A percentile compares a stretch with the other conserved stretches of the same genome.
phyloP scores from a whole-genome alignment of 2,888 invertebrate genomes.

The Microdon myrmicae region DNA sequence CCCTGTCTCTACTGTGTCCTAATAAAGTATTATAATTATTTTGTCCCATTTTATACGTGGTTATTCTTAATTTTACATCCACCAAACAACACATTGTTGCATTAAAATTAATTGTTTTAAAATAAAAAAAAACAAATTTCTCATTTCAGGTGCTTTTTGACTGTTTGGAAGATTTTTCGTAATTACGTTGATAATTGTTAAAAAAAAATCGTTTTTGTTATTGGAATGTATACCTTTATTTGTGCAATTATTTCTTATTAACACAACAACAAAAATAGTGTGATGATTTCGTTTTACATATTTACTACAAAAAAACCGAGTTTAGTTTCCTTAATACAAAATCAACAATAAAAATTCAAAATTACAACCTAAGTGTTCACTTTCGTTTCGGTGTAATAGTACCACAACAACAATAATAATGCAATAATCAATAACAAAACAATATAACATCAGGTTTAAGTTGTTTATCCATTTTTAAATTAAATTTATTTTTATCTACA shows the following conservation, averaged over 20 bases:
- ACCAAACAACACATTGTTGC: no score
- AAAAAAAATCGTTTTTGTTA: slow-evolving; percentile 63
- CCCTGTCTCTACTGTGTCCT: no score
- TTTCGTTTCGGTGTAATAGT: slow-evolving; percentile 52
- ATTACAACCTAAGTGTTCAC: slow-evolving; percentile 47
- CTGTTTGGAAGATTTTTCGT: slow-evolving; percentile 68
- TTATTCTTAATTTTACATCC: no score
- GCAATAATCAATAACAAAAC: slow-evolving; percentile 53
- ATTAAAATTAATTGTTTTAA: neutral
- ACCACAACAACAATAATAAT: slow-evolving; percentile 41
- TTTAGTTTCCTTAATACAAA: slow-evolving; percentile 45
- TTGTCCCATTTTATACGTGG: no score
- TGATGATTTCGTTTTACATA: slow-evolving; percentile 31
- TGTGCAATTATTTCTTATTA: slow-evolving; percentile 47
- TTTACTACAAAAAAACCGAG: slow-evolving; percentile 19
- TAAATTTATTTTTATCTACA: slow-evolving; percentile 47
- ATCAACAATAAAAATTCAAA: slow-evolving; percentile 50
- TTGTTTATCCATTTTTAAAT: slow-evolving; percentile 17
- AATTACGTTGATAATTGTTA: slow-evolving; percentile 67
- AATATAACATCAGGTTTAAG: slow-evolving; percentile 26
- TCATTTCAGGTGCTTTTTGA: slow-evolving; percentile 66
- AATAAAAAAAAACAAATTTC: neutral
- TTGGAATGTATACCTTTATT: slow-evolving; percentile 60
- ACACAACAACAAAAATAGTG: slow-evolving; percentile 45
- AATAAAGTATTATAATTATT: no score